Evolutionary conservation across 2,113 vertebrate genomes (phyloP), one percentile per base, ranked within the genome.

Genomic region (Catharus fuscescens): DNA sequence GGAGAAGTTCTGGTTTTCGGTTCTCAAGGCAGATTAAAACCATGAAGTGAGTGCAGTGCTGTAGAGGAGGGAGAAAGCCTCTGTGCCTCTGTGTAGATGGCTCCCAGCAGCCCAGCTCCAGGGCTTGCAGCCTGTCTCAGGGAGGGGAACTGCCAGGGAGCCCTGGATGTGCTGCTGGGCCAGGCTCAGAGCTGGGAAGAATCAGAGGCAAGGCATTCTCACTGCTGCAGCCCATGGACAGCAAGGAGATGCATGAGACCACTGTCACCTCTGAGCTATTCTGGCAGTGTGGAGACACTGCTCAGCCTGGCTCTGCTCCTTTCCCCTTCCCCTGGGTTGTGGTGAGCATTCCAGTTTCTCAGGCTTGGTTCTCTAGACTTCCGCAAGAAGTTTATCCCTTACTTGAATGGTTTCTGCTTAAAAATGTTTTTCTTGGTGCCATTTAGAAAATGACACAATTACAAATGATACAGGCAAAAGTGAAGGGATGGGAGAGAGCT

Each of bases 341-440:
- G 44, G 18, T 42, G 48, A 62, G n/a, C 17, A 1, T 31, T 88
- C 0, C 2, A 42, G n/a, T 61, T 69, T 76, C 83, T 86, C 34
- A 45, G 83, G 42, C 44, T 71, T 21, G n/a, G 11, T 86, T 90
- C 62, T 31, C 17, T 47, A 5, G 56, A 60, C 54, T 47, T 86
- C 60, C 4, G 3, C 34, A 53, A 9, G 59, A 57, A 54, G 18
- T 84, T 89, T 71, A 80, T 91, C 60, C 80, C 29, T 84, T 53
- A 11, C 38, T 87, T 54, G 72, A 65, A 77, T 78, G 40, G 34
- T 62, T 83, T 83, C 47, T 71, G 69, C 65, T 92, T 89, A 28
- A 60, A 93, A 84, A 50, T 92, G 71, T 80, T 93, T 89, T 88
- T 76, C 56, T 94, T 95, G 65, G 73, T 94, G 78, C 66, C 52